Evolutionary conservation across 2,113 vertebrate genomes (phyloP), one percentile per base, ranked within the genome.

Genomic region (Coryphaenoides rupestris): DNA sequence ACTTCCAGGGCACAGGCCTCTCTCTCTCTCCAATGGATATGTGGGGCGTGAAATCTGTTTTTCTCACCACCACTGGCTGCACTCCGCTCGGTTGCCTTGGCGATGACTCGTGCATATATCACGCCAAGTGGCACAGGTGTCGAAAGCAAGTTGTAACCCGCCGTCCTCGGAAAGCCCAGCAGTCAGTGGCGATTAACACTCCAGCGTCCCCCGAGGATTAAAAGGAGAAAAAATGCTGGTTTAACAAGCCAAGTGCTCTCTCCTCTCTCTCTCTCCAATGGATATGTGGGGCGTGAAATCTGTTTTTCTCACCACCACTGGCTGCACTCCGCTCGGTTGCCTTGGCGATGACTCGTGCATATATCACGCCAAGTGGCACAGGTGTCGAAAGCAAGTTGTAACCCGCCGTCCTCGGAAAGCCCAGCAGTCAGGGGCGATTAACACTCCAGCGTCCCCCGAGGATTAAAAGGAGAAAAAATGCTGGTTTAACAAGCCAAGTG

Each of bases 271-370:
- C n/a, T n/a, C n/a, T n/a, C n/a, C n/a, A n/a, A 49, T 55, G 26
- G 26, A 65, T 65, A 57, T 58, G n/a, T 16, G 57, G 26, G 54
- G 24, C 56, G 62, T 64, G 24, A 47, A 65, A 12, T 19, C 54
- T 47, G 63, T 12, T 40, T 40, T 12, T 40, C 33, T 40, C 33
- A 40, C 4, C 33, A 40, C 63, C 55, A n/a, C 21, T 46, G 4
- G 21, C 63, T 33, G 3, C 47, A 40, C 63, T 45, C 28, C 40
- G 28, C 52, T 21, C 21, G 6, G 7, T 63, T 55, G 53, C 52
- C 26, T 4, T 19, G 19, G 26, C 19, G 24, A 63, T 45, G 62
- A 55, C 49, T 55, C 15, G 40, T 47, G 58, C 58, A 60, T 19
- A 60, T 10, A 16, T 16, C 33, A 19, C 10, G 21, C 63, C 55